Conservation (phyloP, 2,888 invertebrate species). For the Andrena fulva region DNA sequence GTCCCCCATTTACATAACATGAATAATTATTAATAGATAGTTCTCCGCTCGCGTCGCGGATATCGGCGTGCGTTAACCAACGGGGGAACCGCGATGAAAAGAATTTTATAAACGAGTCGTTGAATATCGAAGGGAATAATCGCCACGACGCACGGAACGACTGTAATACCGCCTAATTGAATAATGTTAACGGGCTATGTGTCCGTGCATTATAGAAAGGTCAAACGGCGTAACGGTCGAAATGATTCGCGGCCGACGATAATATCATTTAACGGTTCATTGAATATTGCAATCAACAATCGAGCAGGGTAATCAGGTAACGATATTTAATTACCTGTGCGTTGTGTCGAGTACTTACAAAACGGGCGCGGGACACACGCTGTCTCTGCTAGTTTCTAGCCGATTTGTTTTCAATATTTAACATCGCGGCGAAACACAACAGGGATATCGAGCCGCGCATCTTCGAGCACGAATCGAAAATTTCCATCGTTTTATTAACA, state of each 20-base stretch:
- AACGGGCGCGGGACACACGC: not conserved
- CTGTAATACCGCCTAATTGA: slow-evolving; percentile 49
- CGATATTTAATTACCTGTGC: slow-evolving; percentile 55
- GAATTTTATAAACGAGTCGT: not conserved
- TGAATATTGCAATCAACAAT: slow-evolving; percentile 55
- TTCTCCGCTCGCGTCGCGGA: not conserved
- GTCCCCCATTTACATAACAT: slow-evolving; percentile 42
- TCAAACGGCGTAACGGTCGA: slow-evolving; percentile 43
- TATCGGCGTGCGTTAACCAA: slow-evolving; percentile 1
- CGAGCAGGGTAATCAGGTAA: slow-evolving; percentile 47
- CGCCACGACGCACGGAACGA: slow-evolving; percentile 4
- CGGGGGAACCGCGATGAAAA: not conserved
- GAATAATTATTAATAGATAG: slow-evolving; percentile 54
- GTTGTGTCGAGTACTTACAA: slow-evolving; percentile 26
- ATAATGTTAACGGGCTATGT: slow-evolving; percentile 40
- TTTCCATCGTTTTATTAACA: not conserved
- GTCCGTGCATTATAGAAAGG: slow-evolving; percentile 36
- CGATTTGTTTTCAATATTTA: slow-evolving; percentile 31
- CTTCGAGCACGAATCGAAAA: slow-evolving; percentile 1
- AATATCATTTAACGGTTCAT: slow-evolving; percentile 55
- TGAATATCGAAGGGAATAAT: slow-evolving; percentile 8
- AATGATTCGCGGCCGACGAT: slow-evolving; percentile 50
- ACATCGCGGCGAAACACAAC: not conserved
- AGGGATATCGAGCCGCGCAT: not conserved
- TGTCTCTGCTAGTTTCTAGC: not conserved